phyloP scores from a whole-genome alignment of 1,140 invertebrate species.

The Eumaeus atala region DNA sequence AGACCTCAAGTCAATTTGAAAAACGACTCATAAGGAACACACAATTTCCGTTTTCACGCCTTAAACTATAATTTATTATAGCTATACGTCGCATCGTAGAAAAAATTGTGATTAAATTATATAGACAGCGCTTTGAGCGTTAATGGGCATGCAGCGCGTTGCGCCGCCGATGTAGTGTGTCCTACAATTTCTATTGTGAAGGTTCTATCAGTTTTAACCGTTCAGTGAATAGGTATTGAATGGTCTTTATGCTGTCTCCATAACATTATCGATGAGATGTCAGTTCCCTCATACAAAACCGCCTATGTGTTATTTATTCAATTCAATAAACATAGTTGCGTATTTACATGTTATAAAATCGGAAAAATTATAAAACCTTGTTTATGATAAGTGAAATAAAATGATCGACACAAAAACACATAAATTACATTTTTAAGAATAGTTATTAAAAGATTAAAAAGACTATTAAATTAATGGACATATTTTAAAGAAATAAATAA shows the following conservation, averaged over 20 bases:
- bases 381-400: slow-evolving; percentile 1
- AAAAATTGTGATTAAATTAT: slow-evolving; percentile 23
- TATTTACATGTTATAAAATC: not conserved
- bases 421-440: not conserved
- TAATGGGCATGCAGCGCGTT: slow-evolving; percentile 8
- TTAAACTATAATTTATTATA: slow-evolving; percentile 28
- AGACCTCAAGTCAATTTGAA: slow-evolving; percentile 29
- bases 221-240: slow-evolving; percentile 23
- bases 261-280: slow-evolving; percentile 34
- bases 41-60: slow-evolving; percentile 30
- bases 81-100: slow-evolving; percentile 10
- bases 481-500: too few relatives aligned
- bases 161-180: not conserved
- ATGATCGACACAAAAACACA: not conserved
- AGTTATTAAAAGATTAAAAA: not conserved
- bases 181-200: slow-evolving; percentile 1
- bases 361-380: not conserved
- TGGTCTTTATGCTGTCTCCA: slow-evolving; percentile 23
- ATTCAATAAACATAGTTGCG: slow-evolving; percentile 11
- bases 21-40: slow-evolving; percentile 25
- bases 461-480: too few relatives aligned
- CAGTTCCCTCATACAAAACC: slow-evolving; percentile 16
- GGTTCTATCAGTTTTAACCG: slow-evolving; percentile 15
- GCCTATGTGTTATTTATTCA: slow-evolving; percentile 1
- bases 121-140: slow-evolving; percentile 10